A percentile compares a stretch with the other conserved stretches of the same genome.
Evolutionary conservation across 2,797 vertebrate genomes (phyloP).

Genomic region (Salmo trutta): DNA sequence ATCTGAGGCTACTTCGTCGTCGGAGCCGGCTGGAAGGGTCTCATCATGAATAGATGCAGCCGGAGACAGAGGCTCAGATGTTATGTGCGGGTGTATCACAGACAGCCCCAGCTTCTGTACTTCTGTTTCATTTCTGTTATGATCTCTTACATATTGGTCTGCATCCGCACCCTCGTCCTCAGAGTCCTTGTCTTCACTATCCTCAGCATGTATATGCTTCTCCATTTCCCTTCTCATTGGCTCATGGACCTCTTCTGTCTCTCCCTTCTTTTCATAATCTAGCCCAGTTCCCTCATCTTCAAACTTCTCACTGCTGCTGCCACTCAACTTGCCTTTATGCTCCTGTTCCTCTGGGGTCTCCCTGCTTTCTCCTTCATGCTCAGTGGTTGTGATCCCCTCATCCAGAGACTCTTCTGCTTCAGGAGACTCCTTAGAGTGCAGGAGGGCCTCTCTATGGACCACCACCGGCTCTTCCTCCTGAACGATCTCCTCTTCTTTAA

Average conservation of each 20-base stretch:
- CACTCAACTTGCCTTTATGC: conserved; percentile 79
- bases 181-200: conserved; percentile 51
- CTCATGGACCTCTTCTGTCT: conserved; percentile 89
- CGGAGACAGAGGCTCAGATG: conserved; percentile 81
- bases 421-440: conserved; percentile 83
- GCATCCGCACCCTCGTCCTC: conserved; percentile 72
- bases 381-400: conserved; percentile 93
- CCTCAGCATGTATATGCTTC: conserved; percentile 33
- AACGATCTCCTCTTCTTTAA: conserved; percentile 83
- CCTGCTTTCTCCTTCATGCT: conserved; percentile 87
- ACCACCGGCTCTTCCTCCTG: conserved; percentile 65
- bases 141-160: conserved; percentile 70
- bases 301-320: conserved; percentile 85
- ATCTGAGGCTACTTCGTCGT: conserved; percentile 88
- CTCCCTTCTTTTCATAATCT: conserved; percentile 93
- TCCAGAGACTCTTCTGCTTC: conserved; percentile 86
- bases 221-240: conserved; percentile 56
- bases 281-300: conserved; percentile 92
- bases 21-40: conserved; percentile 82
- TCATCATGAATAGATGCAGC: conserved; percentile 86
- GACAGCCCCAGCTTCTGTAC: conserved; percentile 65
- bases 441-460: conserved; percentile 70
- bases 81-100: conserved; percentile 73
- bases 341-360: conserved; percentile 88
- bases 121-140: conserved; percentile 32